A percentile compares a stretch with the other conserved stretches of the same genome.
These are phyloP conservation scores for Epirrhoe alternata DNA, from an alignment of 2,888 invertebrate genomes.

Conservation along the genomic window DNA sequence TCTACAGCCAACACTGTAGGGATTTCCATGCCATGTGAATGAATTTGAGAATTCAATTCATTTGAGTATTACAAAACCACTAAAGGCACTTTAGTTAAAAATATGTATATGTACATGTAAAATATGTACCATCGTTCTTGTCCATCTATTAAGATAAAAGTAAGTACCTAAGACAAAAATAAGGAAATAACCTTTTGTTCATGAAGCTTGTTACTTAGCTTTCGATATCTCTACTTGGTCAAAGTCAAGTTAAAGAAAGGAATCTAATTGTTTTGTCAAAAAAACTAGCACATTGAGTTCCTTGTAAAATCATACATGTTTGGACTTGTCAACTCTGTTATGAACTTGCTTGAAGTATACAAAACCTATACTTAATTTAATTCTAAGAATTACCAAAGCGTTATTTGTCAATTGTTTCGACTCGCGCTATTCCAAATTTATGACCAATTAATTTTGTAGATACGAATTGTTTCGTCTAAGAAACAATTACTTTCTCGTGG, in stretches of 20 bases:
- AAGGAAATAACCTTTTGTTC: background rate
- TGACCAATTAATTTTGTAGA: constrained; percentile 41
- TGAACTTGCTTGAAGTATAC: constrained; percentile 21
- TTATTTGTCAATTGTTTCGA: constrained; percentile 9
- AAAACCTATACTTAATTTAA: background rate
- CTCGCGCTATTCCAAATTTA: constrained; percentile 24
- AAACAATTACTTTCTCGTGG: constrained; percentile 57
- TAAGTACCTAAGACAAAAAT: background rate
- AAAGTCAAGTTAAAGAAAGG: too few relatives aligned
- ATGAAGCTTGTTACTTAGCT: constrained; percentile 4
- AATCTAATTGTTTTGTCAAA: background rate
- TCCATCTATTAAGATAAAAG: background rate
- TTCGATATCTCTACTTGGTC: background rate
- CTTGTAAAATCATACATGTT: constrained; percentile 11
- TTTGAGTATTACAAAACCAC: constrained; percentile 23
- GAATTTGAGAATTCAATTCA: constrained; percentile 50
- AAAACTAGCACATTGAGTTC: background rate
- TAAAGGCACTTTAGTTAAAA: background rate
- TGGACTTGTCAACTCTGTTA: constrained; percentile 21
- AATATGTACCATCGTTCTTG: background rate
- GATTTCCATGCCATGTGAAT: constrained; percentile 64
- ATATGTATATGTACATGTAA: too few relatives aligned
- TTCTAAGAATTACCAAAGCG: background rate
- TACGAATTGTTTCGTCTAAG: constrained; percentile 39
- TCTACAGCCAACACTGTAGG: constrained; percentile 63